Conservation (phyloP, 2,888 invertebrate species). For the Himalopsyche japonica region DNA sequence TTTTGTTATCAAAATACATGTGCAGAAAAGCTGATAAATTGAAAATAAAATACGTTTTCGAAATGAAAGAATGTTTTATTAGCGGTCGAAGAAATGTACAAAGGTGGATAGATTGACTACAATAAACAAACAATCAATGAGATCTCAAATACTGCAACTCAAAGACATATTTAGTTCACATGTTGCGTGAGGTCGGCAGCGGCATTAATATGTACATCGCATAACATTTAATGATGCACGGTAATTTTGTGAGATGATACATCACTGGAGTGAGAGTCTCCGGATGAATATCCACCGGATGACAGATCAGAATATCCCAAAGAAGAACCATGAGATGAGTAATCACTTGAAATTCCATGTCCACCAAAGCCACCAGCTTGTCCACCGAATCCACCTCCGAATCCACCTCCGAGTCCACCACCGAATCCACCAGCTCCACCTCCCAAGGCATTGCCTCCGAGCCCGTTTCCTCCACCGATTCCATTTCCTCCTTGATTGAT, state of each 20-base stretch:
- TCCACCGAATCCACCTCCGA: background rate
- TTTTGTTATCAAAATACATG: too few relatives aligned
- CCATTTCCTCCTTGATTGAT: background rate
- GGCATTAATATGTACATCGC: background rate
- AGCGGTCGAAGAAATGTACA: too few relatives aligned
- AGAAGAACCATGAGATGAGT: background rate
- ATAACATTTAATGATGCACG: background rate
- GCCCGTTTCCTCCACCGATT: background rate
- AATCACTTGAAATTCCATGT: background rate
- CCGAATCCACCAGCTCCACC: background rate
- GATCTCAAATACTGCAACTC: constrained; percentile 5
- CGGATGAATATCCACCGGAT: background rate
- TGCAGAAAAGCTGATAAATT: too few relatives aligned
- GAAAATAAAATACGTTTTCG: too few relatives aligned
- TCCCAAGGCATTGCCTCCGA: background rate
- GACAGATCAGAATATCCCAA: background rate
- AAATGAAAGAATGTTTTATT: too few relatives aligned
- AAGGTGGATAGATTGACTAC: background rate
- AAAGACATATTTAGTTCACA: background rate
- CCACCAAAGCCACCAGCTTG: background rate
- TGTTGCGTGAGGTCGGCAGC: background rate
- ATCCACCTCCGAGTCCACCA: background rate
- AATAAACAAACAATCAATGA: constrained; percentile 1
- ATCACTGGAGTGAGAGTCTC: background rate
- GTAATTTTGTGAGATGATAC: background rate